Percentiles rank a stretch among this genome's conserved stretches.
These are phyloP conservation scores for Heliothis subflexa DNA, from an alignment of 1,140 invertebrate genomes.

Conservation along the genomic window DNA sequence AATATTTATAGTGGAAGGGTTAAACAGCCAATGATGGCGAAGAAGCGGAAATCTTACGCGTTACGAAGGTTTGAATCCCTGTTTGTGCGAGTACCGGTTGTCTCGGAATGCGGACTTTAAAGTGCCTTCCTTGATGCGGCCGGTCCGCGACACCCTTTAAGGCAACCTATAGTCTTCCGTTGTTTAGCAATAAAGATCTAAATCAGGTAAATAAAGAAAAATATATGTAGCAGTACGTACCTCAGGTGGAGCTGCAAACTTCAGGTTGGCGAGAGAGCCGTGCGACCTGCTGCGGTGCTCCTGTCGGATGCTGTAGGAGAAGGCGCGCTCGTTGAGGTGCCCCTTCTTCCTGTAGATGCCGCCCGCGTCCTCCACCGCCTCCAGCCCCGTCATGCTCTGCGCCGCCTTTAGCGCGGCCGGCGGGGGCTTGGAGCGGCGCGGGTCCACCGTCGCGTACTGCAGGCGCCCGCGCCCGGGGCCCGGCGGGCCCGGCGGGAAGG, in stretches of 20 bases:
- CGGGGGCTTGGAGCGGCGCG: constrained; percentile 90
- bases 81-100: constrained; percentile 18
- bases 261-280: constrained; percentile 94
- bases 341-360: constrained; percentile 96
- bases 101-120: constrained; percentile 32
- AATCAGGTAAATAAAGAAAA: not conserved
- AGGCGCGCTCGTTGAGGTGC: constrained; percentile 96
- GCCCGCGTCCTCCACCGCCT: constrained; percentile 92
- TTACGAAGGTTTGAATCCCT: constrained; percentile 6
- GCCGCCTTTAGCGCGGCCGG: constrained; percentile 91
- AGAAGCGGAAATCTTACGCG: constrained; percentile 16
- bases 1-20: constrained; percentile 4
- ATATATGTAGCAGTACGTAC: constrained; percentile 69
- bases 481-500: constrained; percentile 77
- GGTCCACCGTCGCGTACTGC: constrained; percentile 89
- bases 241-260: constrained; percentile 90
- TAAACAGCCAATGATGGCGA: not conserved
- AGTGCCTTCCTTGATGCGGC: constrained; percentile 19
- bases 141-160: constrained; percentile 8
- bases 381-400: constrained; percentile 91
- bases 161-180: not conserved
- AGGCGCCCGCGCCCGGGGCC: constrained; percentile 84
- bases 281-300: constrained; percentile 96
- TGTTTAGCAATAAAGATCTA: not conserved
- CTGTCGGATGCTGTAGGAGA: constrained; percentile 97